These are phyloP conservation scores for Buathra laborator DNA, from an alignment of 2,888 invertebrate species.

Conservation along the genomic window DNA sequence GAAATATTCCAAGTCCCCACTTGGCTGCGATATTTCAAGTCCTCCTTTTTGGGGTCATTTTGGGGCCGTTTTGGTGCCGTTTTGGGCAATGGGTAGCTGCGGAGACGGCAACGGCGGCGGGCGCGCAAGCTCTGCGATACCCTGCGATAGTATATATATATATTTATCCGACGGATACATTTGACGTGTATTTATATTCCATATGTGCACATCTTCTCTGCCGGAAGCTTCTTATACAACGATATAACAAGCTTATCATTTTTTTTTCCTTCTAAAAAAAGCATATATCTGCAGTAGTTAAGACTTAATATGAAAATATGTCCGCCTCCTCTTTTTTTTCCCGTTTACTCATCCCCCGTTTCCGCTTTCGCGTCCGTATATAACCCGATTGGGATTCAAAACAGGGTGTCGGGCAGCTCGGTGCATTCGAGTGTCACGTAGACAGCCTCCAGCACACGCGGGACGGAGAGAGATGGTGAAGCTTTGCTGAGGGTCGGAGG, in stretches of 20 bases:
- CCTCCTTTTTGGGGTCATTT: too few species aligned
- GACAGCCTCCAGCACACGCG: conserved; percentile 62
- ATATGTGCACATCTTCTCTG: not conserved
- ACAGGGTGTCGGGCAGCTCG: conserved; percentile 63
- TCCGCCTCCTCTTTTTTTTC: conserved; percentile 5
- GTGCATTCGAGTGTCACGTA: conserved; percentile 48
- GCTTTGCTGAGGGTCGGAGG: conserved; percentile 1
- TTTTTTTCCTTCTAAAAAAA: not conserved
- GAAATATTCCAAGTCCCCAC: too few species aligned
- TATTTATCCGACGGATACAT: not conserved
- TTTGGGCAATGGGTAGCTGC: too few species aligned
- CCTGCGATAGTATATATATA: too few species aligned
- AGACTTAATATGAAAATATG: conserved; percentile 26
- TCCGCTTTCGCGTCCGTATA: conserved; percentile 47
- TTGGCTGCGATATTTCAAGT: too few species aligned
- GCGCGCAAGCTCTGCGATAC: too few species aligned
- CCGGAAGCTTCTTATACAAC: not conserved
- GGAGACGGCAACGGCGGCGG: too few species aligned
- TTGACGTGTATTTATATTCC: not conserved
- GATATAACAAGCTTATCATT: not conserved
- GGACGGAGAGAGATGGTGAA: conserved; percentile 21
- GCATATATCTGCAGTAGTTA: conserved; percentile 1
- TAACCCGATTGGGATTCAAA: conserved; percentile 71
- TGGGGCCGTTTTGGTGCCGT: too few species aligned
- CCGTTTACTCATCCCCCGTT: conserved; percentile 25